Conservation (phyloP, 2,797 vertebrate genomes). For the Enoplosus armatus region DNA sequence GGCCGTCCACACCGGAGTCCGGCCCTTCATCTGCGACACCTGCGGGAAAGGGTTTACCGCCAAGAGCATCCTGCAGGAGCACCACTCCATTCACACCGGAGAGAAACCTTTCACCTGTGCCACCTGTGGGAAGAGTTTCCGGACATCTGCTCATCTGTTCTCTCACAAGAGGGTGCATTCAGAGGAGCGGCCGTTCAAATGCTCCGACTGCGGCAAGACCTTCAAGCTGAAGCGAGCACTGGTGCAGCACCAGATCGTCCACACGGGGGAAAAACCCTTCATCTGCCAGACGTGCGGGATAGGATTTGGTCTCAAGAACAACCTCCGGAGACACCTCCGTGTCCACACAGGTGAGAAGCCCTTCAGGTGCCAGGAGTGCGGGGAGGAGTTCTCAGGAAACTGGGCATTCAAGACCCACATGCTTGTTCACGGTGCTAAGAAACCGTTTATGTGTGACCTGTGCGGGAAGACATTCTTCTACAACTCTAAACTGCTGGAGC, state of each 20-base stretch:
- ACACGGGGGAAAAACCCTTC: neutral
- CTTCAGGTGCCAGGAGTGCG: constrained; percentile 63
- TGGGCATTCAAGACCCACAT: constrained; percentile 60
- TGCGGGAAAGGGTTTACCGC: neutral
- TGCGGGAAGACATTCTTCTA: constrained; percentile 56
- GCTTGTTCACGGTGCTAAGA: constrained; percentile 57
- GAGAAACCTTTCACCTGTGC: neutral
- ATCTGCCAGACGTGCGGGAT: neutral
- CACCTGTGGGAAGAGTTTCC: constrained; percentile 1
- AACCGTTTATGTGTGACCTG: constrained; percentile 61
- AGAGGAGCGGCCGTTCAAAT: neutral
- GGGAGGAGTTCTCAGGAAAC: constrained; percentile 66
- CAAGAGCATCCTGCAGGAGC: neutral
- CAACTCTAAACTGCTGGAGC: constrained; percentile 62
- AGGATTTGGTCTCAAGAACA: neutral
- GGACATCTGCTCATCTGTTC: neutral
- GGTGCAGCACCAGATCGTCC: constrained; percentile 1
- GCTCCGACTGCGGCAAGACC: neutral
- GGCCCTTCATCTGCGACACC: neutral
- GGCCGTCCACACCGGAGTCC: neutral
- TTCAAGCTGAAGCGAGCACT: neutral
- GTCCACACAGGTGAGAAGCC: neutral
- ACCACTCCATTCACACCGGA: neutral
- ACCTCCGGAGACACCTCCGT: neutral
- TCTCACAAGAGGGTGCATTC: neutral